Evolutionary conservation across 2,113 vertebrate species (phyloP).

Genomic region (Agelaius phoeniceus): DNA sequence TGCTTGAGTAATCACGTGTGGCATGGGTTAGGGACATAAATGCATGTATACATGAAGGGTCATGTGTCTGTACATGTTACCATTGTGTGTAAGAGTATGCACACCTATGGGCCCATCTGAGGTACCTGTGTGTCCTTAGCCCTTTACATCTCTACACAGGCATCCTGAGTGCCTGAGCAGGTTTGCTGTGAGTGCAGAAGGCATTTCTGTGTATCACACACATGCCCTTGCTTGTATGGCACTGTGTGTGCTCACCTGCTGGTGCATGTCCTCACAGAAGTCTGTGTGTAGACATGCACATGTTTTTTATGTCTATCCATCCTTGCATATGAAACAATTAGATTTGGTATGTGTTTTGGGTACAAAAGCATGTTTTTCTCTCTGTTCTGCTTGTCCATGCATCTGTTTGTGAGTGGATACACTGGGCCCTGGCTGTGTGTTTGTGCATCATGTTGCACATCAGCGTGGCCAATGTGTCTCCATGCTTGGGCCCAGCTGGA

Average conservation of each 20-base stretch:
- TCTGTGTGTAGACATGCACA: neutral
- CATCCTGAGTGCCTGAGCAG: neutral
- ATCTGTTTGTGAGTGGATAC: neutral
- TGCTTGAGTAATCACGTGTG: neutral
- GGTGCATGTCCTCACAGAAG: neutral
- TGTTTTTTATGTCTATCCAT: neutral
- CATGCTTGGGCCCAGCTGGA: neutral
- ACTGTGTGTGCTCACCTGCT: neutral
- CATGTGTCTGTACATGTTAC: fast-evolving
- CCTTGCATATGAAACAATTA: neutral
- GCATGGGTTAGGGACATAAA: neutral
- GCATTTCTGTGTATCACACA: neutral
- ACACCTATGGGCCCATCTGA: neutral
- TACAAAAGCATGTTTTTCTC: neutral
- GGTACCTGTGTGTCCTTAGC: neutral
- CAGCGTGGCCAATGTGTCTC: neutral
- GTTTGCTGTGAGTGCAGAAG: neutral
- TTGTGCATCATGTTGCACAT: fast-evolving
- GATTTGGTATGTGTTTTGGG: neutral
- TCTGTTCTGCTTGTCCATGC: neutral
- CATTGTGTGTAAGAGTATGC: neutral
- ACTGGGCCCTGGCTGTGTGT: neutral
- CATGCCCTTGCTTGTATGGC: neutral
- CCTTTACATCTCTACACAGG: fast-evolving
- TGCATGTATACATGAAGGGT: neutral